Evolutionary conservation across 2,888 invertebrate genomes (phyloP).

Genomic region (Parascotia fuliginaria): DNA sequence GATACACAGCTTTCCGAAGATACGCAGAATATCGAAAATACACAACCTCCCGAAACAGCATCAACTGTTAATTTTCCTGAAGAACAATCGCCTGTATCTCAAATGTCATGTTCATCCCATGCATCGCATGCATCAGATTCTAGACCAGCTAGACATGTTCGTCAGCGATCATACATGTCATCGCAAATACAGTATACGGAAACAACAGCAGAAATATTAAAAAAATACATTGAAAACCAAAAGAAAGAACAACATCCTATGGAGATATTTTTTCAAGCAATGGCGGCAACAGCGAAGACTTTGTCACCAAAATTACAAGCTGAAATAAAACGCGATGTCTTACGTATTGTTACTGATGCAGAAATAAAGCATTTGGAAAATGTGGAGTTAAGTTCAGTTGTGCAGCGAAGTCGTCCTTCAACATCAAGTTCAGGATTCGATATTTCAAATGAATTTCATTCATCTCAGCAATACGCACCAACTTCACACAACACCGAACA

Average conservation of each 20-base stretch:
- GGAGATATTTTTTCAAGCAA: too few relatives aligned
- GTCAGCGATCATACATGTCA: too few relatives aligned
- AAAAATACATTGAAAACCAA: not conserved
- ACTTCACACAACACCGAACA: too few relatives aligned
- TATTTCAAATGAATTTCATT: too few relatives aligned
- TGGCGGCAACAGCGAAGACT: conserved; percentile 4
- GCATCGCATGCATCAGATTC: not conserved
- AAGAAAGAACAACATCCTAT: not conserved
- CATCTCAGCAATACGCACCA: too few relatives aligned
- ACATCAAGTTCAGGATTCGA: too few relatives aligned
- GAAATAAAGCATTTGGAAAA: not conserved
- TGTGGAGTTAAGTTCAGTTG: too few relatives aligned
- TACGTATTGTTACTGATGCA: conserved; percentile 4
- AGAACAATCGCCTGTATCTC: not conserved
- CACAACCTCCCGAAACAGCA: too few relatives aligned
- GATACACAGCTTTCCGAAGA: too few relatives aligned
- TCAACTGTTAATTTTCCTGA: not conserved
- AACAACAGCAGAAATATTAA: not conserved
- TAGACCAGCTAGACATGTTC: not conserved
- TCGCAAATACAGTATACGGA: too few relatives aligned
- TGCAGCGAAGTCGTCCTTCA: too few relatives aligned
- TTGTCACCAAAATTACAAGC: not conserved
- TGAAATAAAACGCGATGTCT: conserved; percentile 3
- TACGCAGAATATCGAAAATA: too few relatives aligned
- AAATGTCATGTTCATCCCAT: not conserved